Evolutionary conservation across 2,888 invertebrate genomes (phyloP), one percentile per base, ranked within the genome.

Genomic region (Euspilapteryx auroguttella): DNA sequence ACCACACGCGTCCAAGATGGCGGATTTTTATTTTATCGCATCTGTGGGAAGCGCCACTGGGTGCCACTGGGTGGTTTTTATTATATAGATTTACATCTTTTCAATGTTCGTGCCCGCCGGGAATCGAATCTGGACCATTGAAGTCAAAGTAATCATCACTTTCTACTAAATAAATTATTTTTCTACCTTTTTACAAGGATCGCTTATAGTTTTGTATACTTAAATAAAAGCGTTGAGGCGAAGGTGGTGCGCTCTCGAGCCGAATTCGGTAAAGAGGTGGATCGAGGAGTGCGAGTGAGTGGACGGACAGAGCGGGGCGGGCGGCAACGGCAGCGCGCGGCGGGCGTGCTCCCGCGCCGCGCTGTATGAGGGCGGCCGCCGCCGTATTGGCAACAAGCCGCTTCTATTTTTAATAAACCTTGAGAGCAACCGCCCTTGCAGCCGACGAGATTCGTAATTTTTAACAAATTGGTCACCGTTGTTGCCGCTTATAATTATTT

Each of bases 391-490:
- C 71, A 73, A 53, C 58, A 56, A 54, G 61, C 66, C 68, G 59
- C 53, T 42, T 55, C 68, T 73, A 73, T 73, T 71, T 71, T 62
- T 71, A 68, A 56, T 55, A 50, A 66, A 73, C 71, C 73, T 71
- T 75, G 73, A 66, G 57, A 61, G 47, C 59, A 62, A 58, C 65
- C 62, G 71, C 69, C 71, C 71, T 71, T 73, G 69, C 54, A 47
- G 54, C 48, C 49, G 56, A 53, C 45, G 45, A 43, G 45, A 42
- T 43, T 35, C 34, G 33, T 41, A 39, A 40, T 12, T 22, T 14
- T 32, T 32, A 30, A 29, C 32, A 30, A 26, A 28, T 27, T 29
- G 28, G 13, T 15, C 24, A 29, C 27, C 21, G 25, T 10, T 30
- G 23, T 32, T 28, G n/a, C 20, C 29, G 8, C 29, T 4, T n/a